These are phyloP conservation scores for Agrilus cyanescens DNA, from an alignment of 2,888 invertebrate species.

Conservation along the genomic window DNA sequence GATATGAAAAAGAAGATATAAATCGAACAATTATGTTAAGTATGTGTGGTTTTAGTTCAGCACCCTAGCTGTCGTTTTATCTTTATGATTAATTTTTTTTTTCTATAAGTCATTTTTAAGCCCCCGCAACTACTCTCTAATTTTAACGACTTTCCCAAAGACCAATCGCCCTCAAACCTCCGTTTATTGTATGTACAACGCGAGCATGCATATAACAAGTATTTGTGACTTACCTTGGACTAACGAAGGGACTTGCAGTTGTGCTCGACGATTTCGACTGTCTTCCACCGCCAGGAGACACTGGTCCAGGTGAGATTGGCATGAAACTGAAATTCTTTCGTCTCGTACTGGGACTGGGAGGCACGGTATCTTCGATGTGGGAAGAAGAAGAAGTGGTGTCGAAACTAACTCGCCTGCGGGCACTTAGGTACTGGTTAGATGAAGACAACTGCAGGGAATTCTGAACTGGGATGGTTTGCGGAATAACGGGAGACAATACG, in stretches of 20 bases:
- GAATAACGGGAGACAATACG: constrained; percentile 1
- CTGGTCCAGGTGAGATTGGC: constrained; percentile 72
- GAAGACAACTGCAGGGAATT: constrained; percentile 1
- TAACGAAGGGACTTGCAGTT: constrained; percentile 69
- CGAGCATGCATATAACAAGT: too few relatives aligned
- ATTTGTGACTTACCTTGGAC: constrained; percentile 43
- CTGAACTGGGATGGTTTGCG: constrained; percentile 1
- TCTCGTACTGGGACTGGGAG: constrained; percentile 64
- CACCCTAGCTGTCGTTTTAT: too few relatives aligned
- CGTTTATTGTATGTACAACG: too few relatives aligned
- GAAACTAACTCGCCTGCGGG: constrained; percentile 44
- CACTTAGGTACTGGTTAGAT: constrained; percentile 9
- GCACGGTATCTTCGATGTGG: constrained; percentile 38
- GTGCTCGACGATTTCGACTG: constrained; percentile 52
- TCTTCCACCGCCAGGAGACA: constrained; percentile 42
- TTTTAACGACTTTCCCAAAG: too few relatives aligned
- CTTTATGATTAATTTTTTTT: too few relatives aligned
- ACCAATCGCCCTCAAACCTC: too few relatives aligned
- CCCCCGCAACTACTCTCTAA: too few relatives aligned
- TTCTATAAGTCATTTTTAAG: too few relatives aligned
- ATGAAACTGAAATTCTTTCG: constrained; percentile 75
- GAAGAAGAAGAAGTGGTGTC: constrained; percentile 33
- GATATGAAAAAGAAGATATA: too few relatives aligned
- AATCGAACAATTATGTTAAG: too few relatives aligned
- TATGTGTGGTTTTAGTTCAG: too few relatives aligned